These are phyloP conservation scores for Caenorhabditis sp. DNA, from an alignment of 2,888 invertebrate genomes.

Conservation along the genomic window DNA sequence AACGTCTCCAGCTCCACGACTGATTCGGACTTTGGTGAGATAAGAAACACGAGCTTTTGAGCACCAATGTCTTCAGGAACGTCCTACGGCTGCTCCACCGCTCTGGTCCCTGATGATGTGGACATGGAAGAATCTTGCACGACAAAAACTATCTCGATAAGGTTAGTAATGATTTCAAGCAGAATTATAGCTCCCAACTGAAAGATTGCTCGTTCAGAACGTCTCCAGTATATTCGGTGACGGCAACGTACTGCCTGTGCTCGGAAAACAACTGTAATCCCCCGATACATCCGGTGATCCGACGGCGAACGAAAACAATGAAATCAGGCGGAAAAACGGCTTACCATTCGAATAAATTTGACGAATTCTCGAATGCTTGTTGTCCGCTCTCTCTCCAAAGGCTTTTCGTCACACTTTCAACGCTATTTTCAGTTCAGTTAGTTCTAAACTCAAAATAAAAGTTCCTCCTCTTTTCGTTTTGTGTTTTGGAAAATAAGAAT, in stretches of 20 bases:
- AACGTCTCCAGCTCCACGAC: slow-evolving; percentile 53
- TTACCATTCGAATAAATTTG: slow-evolving; percentile 9
- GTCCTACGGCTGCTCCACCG: slow-evolving; percentile 47
- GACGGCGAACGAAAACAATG: slow-evolving; percentile 11
- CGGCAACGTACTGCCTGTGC: slow-evolving; percentile 44
- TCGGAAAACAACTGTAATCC: slow-evolving; percentile 47
- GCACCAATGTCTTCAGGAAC: slow-evolving; percentile 43
- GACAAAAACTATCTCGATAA: slow-evolving; percentile 33
- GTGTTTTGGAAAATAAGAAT: too few species aligned
- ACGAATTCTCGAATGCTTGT: not conserved
- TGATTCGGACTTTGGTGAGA: slow-evolving; percentile 50
- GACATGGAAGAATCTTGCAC: slow-evolving; percentile 31
- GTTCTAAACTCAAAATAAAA: too few species aligned
- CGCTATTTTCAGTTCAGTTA: too few species aligned
- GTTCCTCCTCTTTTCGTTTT: too few species aligned
- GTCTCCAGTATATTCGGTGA: slow-evolving; percentile 35
- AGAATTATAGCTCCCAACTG: too few species aligned
- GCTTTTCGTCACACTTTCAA: too few species aligned
- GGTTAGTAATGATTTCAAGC: slow-evolving; percentile 5
- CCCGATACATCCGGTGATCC: slow-evolving; percentile 41
- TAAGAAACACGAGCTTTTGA: too few species aligned
- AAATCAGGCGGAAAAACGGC: slow-evolving; percentile 20
- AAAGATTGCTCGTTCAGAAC: slow-evolving; percentile 40
- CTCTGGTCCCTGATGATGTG: slow-evolving; percentile 43
- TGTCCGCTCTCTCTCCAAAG: not conserved